Evolutionary conservation across 2,113 vertebrate species (phyloP).

Genomic region (Salminus brasiliensis): DNA sequence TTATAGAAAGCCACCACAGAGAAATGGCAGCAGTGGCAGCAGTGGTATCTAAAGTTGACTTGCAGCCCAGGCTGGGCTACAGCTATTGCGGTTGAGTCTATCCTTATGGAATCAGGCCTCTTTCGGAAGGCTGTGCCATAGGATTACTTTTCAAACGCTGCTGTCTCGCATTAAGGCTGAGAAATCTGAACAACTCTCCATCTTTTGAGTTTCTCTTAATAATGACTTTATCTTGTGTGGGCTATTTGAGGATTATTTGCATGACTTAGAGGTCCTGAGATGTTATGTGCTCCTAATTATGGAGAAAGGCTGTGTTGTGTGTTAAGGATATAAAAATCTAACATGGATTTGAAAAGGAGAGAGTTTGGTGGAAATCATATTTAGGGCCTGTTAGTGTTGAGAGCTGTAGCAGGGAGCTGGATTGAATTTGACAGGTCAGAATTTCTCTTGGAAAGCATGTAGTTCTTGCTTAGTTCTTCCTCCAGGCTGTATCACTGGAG

Average conservation of each 20-base stretch:
- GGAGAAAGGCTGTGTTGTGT: slow-evolving; percentile 59
- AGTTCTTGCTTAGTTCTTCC: slow-evolving; percentile 7
- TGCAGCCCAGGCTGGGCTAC: slow-evolving; percentile 17
- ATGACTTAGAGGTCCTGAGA: slow-evolving; percentile 60
- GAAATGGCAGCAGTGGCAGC: slow-evolving; percentile 12
- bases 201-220: slow-evolving; percentile 60
- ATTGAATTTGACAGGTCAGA: slow-evolving; percentile 24
- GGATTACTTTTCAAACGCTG: slow-evolving; percentile 43
- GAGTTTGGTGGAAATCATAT: neutral
- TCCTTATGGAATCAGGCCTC: slow-evolving; percentile 33
- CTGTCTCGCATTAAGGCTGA: slow-evolving; percentile 62
- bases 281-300: slow-evolving; percentile 69
- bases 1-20: slow-evolving; percentile 33
- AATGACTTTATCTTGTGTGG: slow-evolving; percentile 65
- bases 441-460: slow-evolving; percentile 11
- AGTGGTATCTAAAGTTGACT: slow-evolving; percentile 14
- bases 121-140: slow-evolving; percentile 30
- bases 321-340: slow-evolving; percentile 56
- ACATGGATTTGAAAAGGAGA: neutral
- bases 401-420: neutral
- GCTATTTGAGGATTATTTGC: slow-evolving; percentile 70
- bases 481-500: neutral
- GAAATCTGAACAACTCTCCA: slow-evolving; percentile 59
- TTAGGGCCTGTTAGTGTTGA: slow-evolving; percentile 36
- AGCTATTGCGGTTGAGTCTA: slow-evolving; percentile 27